Conservation (phyloP, 2,797 vertebrate genomes). For the Psittacula derbiana region DNA sequence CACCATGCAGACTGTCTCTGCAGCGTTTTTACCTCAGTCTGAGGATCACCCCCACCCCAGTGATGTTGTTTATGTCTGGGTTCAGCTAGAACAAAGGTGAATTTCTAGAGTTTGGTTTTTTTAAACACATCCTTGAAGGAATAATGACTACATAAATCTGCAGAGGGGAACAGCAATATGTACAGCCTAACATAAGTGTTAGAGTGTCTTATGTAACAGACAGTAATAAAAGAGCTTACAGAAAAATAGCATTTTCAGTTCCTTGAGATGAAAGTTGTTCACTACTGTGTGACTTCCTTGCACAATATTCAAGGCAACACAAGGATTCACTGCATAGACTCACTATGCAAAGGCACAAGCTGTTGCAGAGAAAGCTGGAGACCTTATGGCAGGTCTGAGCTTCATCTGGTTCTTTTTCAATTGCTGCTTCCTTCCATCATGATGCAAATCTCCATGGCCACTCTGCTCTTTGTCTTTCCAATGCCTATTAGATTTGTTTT, state of each 20-base stretch:
- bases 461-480: not conserved
- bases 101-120: not conserved
- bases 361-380: not conserved
- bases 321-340: not conserved
- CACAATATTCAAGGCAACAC: not conserved
- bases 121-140: not conserved
- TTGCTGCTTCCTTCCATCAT: not conserved
- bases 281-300: accelerated
- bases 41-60: not conserved
- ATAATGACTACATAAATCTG: not conserved
- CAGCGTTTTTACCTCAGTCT: not conserved
- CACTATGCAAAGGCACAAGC: not conserved
- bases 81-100: not conserved
- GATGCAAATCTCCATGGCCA: not conserved
- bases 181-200: not conserved
- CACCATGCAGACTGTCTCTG: accelerated
- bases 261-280: not conserved
- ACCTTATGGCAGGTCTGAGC: not conserved
- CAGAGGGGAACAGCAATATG: not conserved
- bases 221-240: not conserved
- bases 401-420: not conserved
- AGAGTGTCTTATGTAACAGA: not conserved
- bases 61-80: not conserved
- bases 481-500: not conserved
- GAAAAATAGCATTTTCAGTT: not conserved